phyloP scores from a whole-genome alignment of 2,797 vertebrate species.

The Novumbra hubbsi region DNA sequence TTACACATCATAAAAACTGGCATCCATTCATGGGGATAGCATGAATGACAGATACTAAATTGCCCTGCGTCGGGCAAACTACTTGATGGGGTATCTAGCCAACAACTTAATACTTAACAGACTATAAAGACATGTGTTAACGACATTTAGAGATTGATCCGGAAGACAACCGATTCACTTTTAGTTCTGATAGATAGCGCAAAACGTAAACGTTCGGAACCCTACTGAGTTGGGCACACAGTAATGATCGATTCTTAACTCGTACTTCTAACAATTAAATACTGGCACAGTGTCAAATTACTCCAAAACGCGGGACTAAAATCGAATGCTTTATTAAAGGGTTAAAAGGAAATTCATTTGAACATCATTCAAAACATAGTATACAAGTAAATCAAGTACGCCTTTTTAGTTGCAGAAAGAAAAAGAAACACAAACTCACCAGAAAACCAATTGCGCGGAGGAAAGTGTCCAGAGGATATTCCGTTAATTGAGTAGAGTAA shows the following conservation, averaged over 20 bases:
- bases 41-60: not conserved
- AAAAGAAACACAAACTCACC: not conserved
- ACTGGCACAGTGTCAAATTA: not conserved
- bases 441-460: not conserved
- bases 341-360: no score
- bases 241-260: not conserved
- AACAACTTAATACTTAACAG: not conserved
- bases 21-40: not conserved
- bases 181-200: not conserved
- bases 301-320: not conserved
- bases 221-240: not conserved
- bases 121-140: no score
- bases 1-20: not conserved
- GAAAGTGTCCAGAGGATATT: conserved; percentile 6
- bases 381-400: not conserved
- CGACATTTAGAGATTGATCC: not conserved
- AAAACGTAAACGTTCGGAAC: not conserved
- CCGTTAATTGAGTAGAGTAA: conserved; percentile 4
- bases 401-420: not conserved
- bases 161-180: not conserved
- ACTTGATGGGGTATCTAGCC: not conserved
- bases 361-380: not conserved
- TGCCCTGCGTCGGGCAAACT: not conserved
- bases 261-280: not conserved
- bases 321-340: no score